These are phyloP conservation scores for Nycticorax nycticorax DNA, from an alignment of 2,113 vertebrate species.

Conservation along the genomic window DNA sequence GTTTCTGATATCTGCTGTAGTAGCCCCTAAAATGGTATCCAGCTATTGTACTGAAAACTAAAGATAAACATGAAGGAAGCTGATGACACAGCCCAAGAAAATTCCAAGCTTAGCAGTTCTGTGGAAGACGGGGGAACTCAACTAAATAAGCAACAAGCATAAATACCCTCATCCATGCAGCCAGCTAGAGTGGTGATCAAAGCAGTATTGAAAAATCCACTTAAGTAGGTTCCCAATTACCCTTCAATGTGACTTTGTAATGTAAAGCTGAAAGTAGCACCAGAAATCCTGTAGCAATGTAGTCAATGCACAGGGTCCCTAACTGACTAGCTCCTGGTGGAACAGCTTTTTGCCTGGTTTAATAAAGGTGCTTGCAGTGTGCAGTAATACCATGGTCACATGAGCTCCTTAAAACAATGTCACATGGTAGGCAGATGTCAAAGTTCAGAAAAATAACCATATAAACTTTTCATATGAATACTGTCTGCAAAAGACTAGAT, in stretches of 20 bases:
- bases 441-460: neutral
- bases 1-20: neutral
- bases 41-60: neutral
- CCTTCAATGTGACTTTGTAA: neutral
- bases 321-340: neutral
- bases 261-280: neutral
- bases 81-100: neutral
- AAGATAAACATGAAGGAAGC: neutral
- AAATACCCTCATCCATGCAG: neutral
- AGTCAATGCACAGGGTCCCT: neutral
- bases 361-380: neutral
- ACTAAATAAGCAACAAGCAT: neutral
- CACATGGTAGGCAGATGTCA: neutral
- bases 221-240: neutral
- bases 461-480: neutral
- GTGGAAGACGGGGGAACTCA: neutral
- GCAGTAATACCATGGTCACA: neutral
- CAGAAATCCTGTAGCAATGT: neutral
- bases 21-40: neutral
- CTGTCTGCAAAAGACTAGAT: neutral
- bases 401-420: neutral
- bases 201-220: neutral
- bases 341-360: neutral
- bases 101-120: neutral
- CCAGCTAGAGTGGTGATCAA: neutral